A percentile compares a stretch with the other conserved stretches of the same genome.
Evolutionary conservation across 2,888 invertebrate species (phyloP).

Genomic region (Siphlonurus alternatus): DNA sequence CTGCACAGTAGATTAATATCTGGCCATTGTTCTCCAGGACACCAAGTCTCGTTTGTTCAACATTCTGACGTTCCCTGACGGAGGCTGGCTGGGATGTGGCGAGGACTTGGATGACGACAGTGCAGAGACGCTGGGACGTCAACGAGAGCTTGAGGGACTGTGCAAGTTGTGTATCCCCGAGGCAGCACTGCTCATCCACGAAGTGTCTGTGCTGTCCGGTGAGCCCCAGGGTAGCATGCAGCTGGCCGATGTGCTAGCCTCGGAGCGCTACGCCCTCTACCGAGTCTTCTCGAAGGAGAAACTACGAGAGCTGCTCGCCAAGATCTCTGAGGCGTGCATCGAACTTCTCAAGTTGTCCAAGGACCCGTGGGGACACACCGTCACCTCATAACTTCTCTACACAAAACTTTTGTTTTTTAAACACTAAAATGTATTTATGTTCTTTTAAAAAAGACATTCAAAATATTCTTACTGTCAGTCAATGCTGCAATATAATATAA

Average conservation of each 20-base stretch:
- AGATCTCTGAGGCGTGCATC: slow-evolving; percentile 62
- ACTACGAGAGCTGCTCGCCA: slow-evolving; percentile 54
- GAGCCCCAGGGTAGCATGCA: slow-evolving; percentile 25
- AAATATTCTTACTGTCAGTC: no score
- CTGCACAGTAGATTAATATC: no score
- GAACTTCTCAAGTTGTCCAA: slow-evolving; percentile 53
- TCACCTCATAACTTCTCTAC: not conserved
- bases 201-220: not conserved
- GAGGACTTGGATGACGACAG: slow-evolving; percentile 25
- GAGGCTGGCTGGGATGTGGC: slow-evolving; percentile 75
- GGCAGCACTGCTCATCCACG: slow-evolving; percentile 40
- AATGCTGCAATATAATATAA: no score
- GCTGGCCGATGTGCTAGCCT: slow-evolving; percentile 61
- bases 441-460: no score
- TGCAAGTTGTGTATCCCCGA: slow-evolving; percentile 68
- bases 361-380: slow-evolving; percentile 62
- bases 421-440: no score
- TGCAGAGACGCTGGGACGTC: slow-evolving; percentile 11
- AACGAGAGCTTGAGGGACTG: slow-evolving; percentile 40
- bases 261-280: slow-evolving; percentile 62
- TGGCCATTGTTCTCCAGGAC: slow-evolving; percentile 29
- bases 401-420: no score
- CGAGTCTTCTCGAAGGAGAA: slow-evolving; percentile 57
- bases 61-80: slow-evolving; percentile 72
- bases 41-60: slow-evolving; percentile 69